Evolutionary conservation across 2,888 invertebrate species (phyloP).

Genomic region (Callimorpha dominula): DNA sequence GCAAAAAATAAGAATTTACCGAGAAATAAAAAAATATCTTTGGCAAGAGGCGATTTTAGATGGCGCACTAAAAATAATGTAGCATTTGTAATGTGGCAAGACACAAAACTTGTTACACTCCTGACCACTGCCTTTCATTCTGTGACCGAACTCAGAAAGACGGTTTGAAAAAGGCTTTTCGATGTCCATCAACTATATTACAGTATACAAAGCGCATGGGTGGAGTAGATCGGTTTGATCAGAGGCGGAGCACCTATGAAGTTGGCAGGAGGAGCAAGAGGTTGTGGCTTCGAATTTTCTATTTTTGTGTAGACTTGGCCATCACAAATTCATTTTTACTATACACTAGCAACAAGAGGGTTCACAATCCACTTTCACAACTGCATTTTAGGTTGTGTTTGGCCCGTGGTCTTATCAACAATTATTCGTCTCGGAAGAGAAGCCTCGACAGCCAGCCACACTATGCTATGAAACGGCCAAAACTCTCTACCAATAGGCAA

Average conservation of each 20-base stretch:
- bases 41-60: constrained; percentile 13
- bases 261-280: constrained; percentile 25
- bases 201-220: constrained; percentile 41
- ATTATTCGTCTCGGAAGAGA: constrained; percentile 25
- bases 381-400: too few relatives aligned
- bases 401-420: constrained; percentile 3
- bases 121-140: constrained; percentile 31
- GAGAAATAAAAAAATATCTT: constrained; percentile 19
- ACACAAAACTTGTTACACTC: constrained; percentile 40
- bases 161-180: constrained; percentile 33
- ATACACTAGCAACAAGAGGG: constrained; percentile 6
- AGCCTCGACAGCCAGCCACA: constrained; percentile 20
- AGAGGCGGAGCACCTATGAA: constrained; percentile 35
- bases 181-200: constrained; percentile 29
- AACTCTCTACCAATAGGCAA: constrained; percentile 22
- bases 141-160: constrained; percentile 40
- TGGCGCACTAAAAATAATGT: constrained; percentile 39
- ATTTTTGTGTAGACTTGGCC: constrained; percentile 39
- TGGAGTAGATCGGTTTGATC: constrained; percentile 39
- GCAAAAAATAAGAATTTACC: constrained; percentile 23
- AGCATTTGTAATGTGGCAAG: constrained; percentile 43
- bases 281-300: constrained; percentile 45
- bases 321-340: constrained; percentile 7
- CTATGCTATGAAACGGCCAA: constrained; percentile 19
- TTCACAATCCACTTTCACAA: too few relatives aligned